Percentiles rank a stretch among this genome's conserved stretches.
phyloP scores from a whole-genome alignment of 2,888 invertebrate genomes.

The Drosophila vallismaia region DNA sequence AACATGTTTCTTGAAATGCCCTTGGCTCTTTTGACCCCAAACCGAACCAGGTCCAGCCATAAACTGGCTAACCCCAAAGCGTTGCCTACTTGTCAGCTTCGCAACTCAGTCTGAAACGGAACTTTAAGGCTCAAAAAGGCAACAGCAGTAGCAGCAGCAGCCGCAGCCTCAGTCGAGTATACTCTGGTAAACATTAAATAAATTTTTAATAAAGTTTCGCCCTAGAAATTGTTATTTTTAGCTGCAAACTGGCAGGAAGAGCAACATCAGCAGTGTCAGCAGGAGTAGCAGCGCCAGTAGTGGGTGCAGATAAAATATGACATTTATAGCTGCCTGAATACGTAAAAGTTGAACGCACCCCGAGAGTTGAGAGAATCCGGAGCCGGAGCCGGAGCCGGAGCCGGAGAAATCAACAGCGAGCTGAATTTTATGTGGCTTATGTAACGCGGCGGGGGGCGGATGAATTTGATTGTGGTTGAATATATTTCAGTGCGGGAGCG shows the following conservation, averaged over 20 bases:
- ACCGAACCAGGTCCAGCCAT: conserved; percentile 14
- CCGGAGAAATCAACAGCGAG: conserved; percentile 31
- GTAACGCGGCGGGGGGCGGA: conserved; percentile 44
- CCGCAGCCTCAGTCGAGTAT: conserved; percentile 2
- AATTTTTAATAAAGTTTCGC: conserved; percentile 76
- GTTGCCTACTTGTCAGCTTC: conserved; percentile 60
- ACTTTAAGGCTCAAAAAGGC: conserved; percentile 62
- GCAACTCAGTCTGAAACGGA: conserved; percentile 51
- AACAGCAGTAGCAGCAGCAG: background rate
- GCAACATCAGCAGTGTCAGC: conserved; percentile 16
- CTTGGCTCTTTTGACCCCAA: conserved; percentile 23
- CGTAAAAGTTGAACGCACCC: conserved; percentile 77
- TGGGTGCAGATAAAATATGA: conserved; percentile 70
- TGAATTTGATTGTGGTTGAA: conserved; percentile 49
- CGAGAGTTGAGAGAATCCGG: conserved; percentile 40
- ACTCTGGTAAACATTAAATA: conserved; percentile 60
- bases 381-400: conserved; percentile 28
- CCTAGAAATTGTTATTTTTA: conserved; percentile 74
- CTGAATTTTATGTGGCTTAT: conserved; percentile 70
- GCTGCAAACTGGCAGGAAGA: conserved; percentile 35
- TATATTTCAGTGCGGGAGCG: conserved; percentile 17
- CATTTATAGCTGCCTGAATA: conserved; percentile 76
- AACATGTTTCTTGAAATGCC: conserved; percentile 29
- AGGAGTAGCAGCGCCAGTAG: conserved; percentile 36
- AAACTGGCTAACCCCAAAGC: conserved; percentile 26